Conservation (phyloP, 2,888 invertebrate species). For the Cremastinae sp. region DNA sequence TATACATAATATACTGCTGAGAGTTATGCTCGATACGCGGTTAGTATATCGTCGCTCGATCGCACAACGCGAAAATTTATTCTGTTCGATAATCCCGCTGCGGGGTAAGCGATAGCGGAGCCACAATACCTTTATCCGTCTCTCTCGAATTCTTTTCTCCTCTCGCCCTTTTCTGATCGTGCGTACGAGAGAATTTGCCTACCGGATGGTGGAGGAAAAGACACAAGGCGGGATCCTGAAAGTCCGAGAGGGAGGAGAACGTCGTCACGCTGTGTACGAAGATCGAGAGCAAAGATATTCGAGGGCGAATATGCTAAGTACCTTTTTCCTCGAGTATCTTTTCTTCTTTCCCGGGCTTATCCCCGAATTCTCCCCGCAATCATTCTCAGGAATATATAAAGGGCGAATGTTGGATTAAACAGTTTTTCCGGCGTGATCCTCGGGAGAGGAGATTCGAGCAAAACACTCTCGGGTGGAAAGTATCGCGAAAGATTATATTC, state of each 20-base stretch:
- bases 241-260: conserved; percentile 39
- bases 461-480: conserved; percentile 31
- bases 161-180: conserved; percentile 19
- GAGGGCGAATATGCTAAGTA: conserved; percentile 77
- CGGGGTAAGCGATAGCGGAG: conserved; percentile 66
- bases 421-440: not conserved
- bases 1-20: no score
- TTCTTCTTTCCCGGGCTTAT: conserved; percentile 22
- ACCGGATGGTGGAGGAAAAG: conserved; percentile 28
- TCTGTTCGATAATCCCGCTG: conserved; percentile 64
- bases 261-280: conserved; percentile 60
- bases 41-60: conserved; percentile 58
- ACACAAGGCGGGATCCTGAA: conserved; percentile 32
- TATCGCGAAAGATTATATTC: conserved; percentile 51
- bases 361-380: conserved; percentile 27
- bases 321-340: conserved; percentile 72
- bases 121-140: conserved; percentile 57
- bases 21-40: conserved; percentile 37
- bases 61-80: conserved; percentile 67
- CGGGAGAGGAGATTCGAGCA: conserved; percentile 41
- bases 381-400: no score
- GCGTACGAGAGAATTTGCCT: conserved; percentile 31
- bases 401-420: conserved; percentile 3
- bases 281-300: conserved; percentile 68
- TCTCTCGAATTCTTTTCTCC: not conserved